Conservation (phyloP, 1,140 invertebrate species). For the Teleopsis dalmanni region DNA sequence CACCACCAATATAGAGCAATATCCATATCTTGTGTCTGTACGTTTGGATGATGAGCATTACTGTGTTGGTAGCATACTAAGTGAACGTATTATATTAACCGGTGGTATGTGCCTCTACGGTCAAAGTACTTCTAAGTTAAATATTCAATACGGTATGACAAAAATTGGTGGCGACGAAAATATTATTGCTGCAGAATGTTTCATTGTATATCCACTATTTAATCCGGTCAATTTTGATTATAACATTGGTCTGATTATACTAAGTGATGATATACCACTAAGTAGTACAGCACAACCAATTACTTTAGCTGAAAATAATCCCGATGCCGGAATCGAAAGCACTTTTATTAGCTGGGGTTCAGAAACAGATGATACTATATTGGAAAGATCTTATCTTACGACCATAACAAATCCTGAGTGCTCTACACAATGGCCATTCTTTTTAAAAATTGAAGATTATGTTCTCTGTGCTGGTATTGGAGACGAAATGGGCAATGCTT, state of each 20-base stretch:
- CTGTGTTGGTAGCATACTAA: slow-evolving; percentile 48
- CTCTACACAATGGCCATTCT: too few relatives aligned
- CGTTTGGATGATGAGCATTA: slow-evolving; percentile 1
- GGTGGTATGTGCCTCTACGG: slow-evolving; percentile 48
- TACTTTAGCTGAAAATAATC: neutral
- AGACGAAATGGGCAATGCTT: too few relatives aligned
- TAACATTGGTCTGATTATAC: slow-evolving; percentile 3
- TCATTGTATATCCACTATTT: neutral
- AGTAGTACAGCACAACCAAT: neutral
- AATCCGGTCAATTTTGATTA: neutral
- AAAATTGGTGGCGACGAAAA: slow-evolving; percentile 10
- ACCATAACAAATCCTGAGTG: too few relatives aligned
- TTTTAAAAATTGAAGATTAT: too few relatives aligned
- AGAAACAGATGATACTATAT: too few relatives aligned
- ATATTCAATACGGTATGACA: slow-evolving; percentile 3
- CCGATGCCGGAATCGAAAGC: neutral
- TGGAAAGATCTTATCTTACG: too few relatives aligned
- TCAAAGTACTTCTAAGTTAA: neutral
- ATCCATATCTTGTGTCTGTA: slow-evolving; percentile 17
- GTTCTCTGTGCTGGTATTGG: too few relatives aligned
- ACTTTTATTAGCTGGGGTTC: slow-evolving; percentile 12
- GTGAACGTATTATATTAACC: slow-evolving; percentile 46
- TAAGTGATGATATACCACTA: neutral
- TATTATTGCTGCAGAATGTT: neutral
- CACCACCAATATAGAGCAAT: slow-evolving; percentile 13